Evolutionary conservation across 2,113 vertebrate species (phyloP).

Genomic region (Percina caprodes): DNA sequence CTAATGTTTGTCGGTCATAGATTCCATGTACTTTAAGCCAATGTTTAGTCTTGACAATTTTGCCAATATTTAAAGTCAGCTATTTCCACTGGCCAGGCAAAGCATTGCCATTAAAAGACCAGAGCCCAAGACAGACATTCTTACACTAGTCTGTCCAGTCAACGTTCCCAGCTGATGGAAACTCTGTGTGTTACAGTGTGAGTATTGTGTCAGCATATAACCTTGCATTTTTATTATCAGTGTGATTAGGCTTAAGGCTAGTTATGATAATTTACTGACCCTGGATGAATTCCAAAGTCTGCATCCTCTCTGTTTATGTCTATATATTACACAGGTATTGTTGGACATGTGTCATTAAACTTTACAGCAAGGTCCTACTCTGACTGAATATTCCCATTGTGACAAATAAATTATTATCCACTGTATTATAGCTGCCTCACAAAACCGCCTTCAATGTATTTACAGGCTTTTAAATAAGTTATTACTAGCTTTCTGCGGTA

Average conservation of each 20-base stretch:
- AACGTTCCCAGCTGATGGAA: constrained; percentile 54
- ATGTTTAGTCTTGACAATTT: constrained; percentile 54
- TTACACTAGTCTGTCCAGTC: constrained; percentile 48
- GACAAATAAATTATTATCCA: neutral
- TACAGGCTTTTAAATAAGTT: constrained; percentile 5
- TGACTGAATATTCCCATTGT: neutral
- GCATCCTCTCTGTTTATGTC: neutral
- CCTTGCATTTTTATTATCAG: constrained; percentile 6
- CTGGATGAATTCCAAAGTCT: constrained; percentile 8
- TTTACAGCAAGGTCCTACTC: neutral
- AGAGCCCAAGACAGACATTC: constrained; percentile 69
- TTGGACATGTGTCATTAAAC: constrained; percentile 7
- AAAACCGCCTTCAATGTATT: neutral
- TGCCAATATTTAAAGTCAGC: constrained; percentile 53
- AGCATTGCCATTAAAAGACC: constrained; percentile 47
- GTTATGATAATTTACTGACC: constrained; percentile 1
- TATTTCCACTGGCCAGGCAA: constrained; percentile 71
- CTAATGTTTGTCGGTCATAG: constrained; percentile 71
- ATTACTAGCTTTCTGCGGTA: constrained; percentile 1
- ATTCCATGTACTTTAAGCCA: constrained; percentile 68
- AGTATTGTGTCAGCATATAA: constrained; percentile 35
- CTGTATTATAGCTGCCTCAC: neutral
- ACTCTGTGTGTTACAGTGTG: constrained; percentile 2
- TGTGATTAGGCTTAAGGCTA: neutral
- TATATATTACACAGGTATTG: neutral